Base-by-base conservation (phyloP, 2,797 vertebrate species). In the Botia almorhae region DNA sequence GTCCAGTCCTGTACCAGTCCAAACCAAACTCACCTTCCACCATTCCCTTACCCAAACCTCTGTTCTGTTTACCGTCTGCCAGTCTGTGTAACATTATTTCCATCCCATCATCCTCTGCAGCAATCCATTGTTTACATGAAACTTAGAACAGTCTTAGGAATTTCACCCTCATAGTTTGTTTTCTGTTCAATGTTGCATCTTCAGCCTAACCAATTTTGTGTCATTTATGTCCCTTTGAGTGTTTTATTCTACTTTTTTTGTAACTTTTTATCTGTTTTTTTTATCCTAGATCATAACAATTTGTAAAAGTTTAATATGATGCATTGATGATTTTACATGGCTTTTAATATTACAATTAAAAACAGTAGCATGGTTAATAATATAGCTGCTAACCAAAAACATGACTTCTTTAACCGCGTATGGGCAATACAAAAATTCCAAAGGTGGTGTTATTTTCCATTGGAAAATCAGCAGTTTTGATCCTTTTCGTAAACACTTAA, bases 1-100 rank as follows among this genome's bases (percentile, higher is more conserved):
- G 33, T 33, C 33, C 33, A 33, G 51, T 81, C 50, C 14, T 23
- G 26, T n/a, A 36, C 50, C 74, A 69, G 43, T 50, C 68, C 83
- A 73, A 55, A 55, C 60, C 71, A 23, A 74, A 68, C 64, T 69
- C 1, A 39, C 33, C 33, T 33, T 33, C 33, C 33, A 33, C 33
- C 33, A 33, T 3, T 5, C 33, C 68, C 51, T 74, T 71, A 58
- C 70, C 72, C 81, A 56, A 43, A 76, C 39, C 19, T 23, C 16
- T 33, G 4, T 69, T 19, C 19, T 23, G 43, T 69, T 21, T 23
- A 26, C 12, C 46, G 33, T 72, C 26, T 55, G 19, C 74, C 43
- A 29, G 5, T 65, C 11, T 55, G 1, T 55, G n/a, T 70, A 69
- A 26, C n/a, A 19, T 78, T 61, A 23, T 33, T 16, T 26, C 58